Percentiles rank a stretch among this genome's conserved stretches.
Evolutionary conservation across 1,140 invertebrate species (phyloP).

Genomic region (Saccostrea echinata): DNA sequence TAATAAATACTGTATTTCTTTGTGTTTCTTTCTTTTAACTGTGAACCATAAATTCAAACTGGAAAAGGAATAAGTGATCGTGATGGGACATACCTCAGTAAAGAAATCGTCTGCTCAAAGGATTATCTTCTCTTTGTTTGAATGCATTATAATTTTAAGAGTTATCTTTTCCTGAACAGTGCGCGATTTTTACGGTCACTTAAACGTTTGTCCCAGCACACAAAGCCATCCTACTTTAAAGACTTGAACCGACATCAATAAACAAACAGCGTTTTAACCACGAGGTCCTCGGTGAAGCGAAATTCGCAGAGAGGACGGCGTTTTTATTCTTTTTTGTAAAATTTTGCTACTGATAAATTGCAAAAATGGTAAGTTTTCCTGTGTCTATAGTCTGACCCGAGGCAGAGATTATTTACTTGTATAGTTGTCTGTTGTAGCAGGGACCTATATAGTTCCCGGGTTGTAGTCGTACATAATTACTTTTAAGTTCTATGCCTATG

Average conservation of each 20-base stretch:
- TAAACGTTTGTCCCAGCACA: background rate
- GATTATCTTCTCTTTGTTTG: conserved; percentile 4
- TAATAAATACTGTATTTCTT: no score
- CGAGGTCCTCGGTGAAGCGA: conserved; percentile 65
- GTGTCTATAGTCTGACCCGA: no score
- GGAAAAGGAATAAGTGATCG: no score
- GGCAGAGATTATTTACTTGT: no score
- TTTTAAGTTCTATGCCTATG: no score
- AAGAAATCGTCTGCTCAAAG: conserved; percentile 23
- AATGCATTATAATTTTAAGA: background rate
- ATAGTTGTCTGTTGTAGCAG: no score
- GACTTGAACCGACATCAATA: background rate
- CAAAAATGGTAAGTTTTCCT: conserved; percentile 19
- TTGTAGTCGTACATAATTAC: no score
- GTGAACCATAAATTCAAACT: no score
- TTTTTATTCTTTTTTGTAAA: conserved; percentile 15
- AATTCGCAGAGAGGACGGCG: conserved; percentile 63
- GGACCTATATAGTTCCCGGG: no score
- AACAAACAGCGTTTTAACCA: conserved; percentile 15
- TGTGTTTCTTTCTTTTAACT: no score
- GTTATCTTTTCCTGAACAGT: background rate
- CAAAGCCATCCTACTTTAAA: background rate
- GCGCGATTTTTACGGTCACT: background rate
- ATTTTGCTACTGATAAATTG: background rate
- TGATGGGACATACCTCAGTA: background rate